Evolutionary conservation across 2,113 vertebrate species (phyloP).

Genomic region (Rissa tridactyla): DNA sequence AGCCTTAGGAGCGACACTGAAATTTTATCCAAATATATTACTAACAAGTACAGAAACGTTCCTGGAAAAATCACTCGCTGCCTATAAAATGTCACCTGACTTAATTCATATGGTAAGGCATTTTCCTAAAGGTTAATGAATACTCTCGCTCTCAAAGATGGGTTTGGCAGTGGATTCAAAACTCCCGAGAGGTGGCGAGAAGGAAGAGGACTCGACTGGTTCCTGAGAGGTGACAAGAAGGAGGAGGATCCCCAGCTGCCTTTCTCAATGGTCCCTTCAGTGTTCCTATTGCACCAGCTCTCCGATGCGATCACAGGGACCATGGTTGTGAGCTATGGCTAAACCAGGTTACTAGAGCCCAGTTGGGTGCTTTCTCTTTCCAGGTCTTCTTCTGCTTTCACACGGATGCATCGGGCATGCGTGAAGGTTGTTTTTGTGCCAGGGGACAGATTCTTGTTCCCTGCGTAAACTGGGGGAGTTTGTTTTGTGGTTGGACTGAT

Average conservation of each 20-base stretch:
- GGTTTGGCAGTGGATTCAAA: not conserved
- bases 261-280: not conserved
- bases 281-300: not conserved
- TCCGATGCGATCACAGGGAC: rapidly evolving
- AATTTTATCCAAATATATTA: not conserved
- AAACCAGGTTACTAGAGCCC: not conserved
- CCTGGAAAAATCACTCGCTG: slow-evolving; percentile 20
- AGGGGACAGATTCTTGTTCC: not conserved
- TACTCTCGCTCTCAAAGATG: not conserved
- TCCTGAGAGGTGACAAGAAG: not conserved
- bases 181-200: not conserved
- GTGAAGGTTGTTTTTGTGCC: not conserved
- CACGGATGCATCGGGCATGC: rapidly evolving
- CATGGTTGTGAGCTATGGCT: rapidly evolving
- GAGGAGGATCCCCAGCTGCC: not conserved
- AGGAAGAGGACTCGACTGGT: not conserved
- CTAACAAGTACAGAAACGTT: not conserved
- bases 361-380: not conserved
- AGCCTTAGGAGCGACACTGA: not conserved
- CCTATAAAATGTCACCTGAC: slow-evolving; percentile 38
- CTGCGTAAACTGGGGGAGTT: not conserved
- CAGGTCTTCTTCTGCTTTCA: not conserved
- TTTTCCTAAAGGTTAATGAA: slow-evolving; percentile 45
- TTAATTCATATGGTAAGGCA: not conserved
- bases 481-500: not conserved